Conservation (phyloP, 2,888 invertebrate species). For the Charanyca ferruginea region DNA sequence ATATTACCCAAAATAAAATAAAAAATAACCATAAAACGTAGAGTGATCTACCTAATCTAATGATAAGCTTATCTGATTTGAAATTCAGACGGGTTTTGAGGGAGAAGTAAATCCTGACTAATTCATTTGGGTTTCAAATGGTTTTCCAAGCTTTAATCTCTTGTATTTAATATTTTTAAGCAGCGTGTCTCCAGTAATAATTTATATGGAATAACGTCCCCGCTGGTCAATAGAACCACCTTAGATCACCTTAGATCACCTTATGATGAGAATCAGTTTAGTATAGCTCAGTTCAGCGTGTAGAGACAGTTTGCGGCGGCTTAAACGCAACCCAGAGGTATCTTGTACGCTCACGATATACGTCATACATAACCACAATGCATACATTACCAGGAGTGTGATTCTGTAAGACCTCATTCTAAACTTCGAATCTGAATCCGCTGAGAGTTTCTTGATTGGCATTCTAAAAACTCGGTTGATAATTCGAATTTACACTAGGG, state of each 20-base stretch:
- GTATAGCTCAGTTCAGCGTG: constrained; percentile 67
- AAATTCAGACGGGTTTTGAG: constrained; percentile 48
- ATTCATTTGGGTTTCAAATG: constrained; percentile 39
- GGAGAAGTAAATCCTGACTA: constrained; percentile 44
- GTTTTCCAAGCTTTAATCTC: constrained; percentile 38
- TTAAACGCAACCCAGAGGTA: constrained; percentile 61
- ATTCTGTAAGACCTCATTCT: too few relatives aligned
- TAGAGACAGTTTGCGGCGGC: constrained; percentile 68
- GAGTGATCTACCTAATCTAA: constrained; percentile 36
- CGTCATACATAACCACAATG: neutral
- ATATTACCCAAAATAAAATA: too few relatives aligned
- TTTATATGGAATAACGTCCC: constrained; percentile 24
- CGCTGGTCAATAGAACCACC: constrained; percentile 47
- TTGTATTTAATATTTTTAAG: constrained; percentile 45
- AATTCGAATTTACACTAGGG: too few relatives aligned
- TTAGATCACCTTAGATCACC: too few relatives aligned
- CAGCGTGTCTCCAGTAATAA: constrained; percentile 25
- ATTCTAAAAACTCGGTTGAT: too few relatives aligned
- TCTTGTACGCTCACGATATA: constrained; percentile 48
- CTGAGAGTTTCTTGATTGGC: too few relatives aligned
- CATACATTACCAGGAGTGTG: neutral
- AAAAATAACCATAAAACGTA: neutral
- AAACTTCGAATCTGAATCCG: too few relatives aligned
- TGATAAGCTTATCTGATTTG: constrained; percentile 41
- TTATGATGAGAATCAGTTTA: constrained; percentile 77